Conservation (phyloP, 1,140 invertebrate species). For the Aphis gossypii region DNA sequence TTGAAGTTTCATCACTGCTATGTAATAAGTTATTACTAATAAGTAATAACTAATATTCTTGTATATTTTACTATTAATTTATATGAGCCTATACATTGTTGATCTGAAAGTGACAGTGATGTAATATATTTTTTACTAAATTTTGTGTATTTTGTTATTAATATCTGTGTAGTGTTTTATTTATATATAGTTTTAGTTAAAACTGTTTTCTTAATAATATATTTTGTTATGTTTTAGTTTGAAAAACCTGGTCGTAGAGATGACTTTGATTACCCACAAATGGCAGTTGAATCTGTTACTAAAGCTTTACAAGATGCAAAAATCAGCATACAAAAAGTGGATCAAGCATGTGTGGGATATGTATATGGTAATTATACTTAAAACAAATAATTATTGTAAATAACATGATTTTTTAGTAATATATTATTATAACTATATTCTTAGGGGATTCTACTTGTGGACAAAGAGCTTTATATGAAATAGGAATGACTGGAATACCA, state of each 20-base stretch:
- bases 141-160: not conserved
- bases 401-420: not conserved
- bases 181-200: not conserved
- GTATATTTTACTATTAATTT: too few species aligned
- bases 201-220: not conserved
- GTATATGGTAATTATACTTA: slow-evolving; percentile 79
- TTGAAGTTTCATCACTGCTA: too few species aligned
- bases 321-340: slow-evolving; percentile 79
- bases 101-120: too few species aligned
- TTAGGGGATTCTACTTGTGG: slow-evolving; percentile 93
- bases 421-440: slow-evolving; percentile 12
- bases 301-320: slow-evolving; percentile 88
- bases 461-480: slow-evolving; percentile 91
- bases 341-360: slow-evolving; percentile 93
- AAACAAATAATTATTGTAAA: not conserved
- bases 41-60: too few species aligned
- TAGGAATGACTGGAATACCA: slow-evolving; percentile 96
- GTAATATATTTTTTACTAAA: not conserved
- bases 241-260: slow-evolving; percentile 84
- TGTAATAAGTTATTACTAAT: too few species aligned
- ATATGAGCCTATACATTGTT: too few species aligned
- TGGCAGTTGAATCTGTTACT: slow-evolving; percentile 91
- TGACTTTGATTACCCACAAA: slow-evolving; percentile 90
- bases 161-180: not conserved
- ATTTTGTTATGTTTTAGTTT: slow-evolving; percentile 68